These are phyloP conservation scores for Zhengitettix transpicula DNA, from an alignment of 2,888 invertebrate species.

Conservation along the genomic window DNA sequence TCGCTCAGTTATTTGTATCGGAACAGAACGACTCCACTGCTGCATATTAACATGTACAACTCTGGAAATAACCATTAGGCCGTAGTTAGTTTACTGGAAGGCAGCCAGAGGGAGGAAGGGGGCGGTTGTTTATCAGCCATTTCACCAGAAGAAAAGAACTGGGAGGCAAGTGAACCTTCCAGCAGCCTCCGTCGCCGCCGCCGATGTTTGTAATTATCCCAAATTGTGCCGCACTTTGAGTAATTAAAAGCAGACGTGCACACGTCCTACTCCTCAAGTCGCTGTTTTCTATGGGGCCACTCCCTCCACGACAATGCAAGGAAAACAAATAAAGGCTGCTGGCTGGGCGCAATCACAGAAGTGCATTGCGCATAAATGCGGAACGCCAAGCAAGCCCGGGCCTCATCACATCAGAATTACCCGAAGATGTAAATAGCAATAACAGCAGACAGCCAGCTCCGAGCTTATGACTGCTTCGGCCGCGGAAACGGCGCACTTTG, in stretches of 20 bases:
- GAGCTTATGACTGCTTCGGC: not conserved
- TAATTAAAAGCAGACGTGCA: not conserved
- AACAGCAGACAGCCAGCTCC: not conserved
- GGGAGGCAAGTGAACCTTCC: not conserved
- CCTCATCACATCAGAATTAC: no score
- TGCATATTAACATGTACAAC: not conserved
- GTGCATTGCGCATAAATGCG: no score
- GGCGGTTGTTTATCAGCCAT: not conserved
- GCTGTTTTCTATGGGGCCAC: not conserved
- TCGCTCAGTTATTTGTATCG: no score
- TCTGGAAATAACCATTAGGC: not conserved
- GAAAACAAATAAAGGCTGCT: no score
- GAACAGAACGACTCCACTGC: not conserved
- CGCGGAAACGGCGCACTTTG: not conserved
- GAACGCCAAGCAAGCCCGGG: no score
- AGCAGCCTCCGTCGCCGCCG: not conserved
- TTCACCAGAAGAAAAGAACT: not conserved
- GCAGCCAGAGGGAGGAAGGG: not conserved
- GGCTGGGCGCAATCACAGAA: no score
- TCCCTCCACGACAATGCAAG: not conserved
- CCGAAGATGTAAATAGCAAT: not conserved
- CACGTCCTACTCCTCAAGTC: not conserved
- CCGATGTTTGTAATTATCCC: not conserved
- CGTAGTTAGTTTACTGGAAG: not conserved
- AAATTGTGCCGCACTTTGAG: not conserved